These are phyloP conservation scores for Ceyx cyanopectus DNA, from an alignment of 2,113 vertebrate species.

Conservation along the genomic window DNA sequence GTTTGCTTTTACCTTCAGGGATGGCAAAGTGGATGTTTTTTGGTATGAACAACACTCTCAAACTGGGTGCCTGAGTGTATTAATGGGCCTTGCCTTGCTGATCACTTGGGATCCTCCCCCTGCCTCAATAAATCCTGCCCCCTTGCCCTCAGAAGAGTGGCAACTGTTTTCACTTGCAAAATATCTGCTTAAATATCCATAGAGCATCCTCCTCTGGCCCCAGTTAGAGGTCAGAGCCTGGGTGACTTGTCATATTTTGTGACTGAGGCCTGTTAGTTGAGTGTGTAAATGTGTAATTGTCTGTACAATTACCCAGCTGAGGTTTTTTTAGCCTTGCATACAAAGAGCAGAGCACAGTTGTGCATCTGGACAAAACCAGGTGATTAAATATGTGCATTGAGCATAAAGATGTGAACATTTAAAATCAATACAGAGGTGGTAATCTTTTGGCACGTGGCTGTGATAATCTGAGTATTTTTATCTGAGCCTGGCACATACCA, in stretches of 20 bases:
- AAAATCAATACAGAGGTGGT: not conserved
- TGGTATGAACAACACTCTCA: not conserved
- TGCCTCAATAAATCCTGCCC: not conserved
- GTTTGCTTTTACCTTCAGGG: not conserved
- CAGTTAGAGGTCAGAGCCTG: not conserved
- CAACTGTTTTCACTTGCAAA: not conserved
- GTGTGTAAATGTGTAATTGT: constrained; percentile 23
- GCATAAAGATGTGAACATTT: not conserved
- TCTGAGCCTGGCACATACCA: not conserved
- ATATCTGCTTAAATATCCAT: not conserved
- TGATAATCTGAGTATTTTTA: not conserved
- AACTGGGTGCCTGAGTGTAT: not conserved
- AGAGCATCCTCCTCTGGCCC: not conserved
- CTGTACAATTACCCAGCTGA: not conserved
- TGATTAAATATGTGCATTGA: not conserved
- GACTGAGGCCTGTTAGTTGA: not conserved
- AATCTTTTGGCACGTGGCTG: not conserved
- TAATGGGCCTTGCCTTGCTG: not conserved
- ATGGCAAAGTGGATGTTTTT: not conserved
- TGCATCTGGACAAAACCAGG: not conserved
- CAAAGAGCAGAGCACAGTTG: not conserved
- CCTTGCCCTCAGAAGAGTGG: not conserved
- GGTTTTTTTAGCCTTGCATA: not conserved
- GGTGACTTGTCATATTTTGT: not conserved
- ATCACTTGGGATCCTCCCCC: not conserved